phyloP scores from a whole-genome alignment of 2,797 vertebrate species.

The Apodemus agrarius region DNA sequence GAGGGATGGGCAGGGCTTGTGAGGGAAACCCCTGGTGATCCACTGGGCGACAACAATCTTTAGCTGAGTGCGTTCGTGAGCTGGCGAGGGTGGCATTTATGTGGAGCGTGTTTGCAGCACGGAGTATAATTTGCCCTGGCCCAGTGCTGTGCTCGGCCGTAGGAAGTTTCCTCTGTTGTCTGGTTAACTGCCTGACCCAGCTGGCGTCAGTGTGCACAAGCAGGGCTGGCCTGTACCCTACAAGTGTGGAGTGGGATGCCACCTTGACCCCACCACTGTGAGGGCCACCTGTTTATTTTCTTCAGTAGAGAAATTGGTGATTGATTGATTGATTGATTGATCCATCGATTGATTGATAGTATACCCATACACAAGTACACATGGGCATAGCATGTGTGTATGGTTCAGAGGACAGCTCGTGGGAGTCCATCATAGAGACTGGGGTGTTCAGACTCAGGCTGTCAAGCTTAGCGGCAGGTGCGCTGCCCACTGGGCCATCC shows the following conservation, averaged over 20 bases:
- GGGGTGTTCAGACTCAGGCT: background rate
- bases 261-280: background rate
- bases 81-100: background rate
- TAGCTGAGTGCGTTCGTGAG: background rate
- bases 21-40: background rate
- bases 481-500: background rate
- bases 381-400: background rate
- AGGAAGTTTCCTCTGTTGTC: background rate
- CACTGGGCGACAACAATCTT: background rate
- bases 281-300: background rate
- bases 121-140: too few species aligned
- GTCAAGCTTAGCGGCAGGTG: background rate
- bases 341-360: background rate
- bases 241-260: background rate
- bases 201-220: background rate
- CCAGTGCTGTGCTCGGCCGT: background rate
- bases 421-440: background rate
- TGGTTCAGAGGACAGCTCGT: background rate
- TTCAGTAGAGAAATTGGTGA: background rate
- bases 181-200: background rate
- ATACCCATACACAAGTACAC: background rate
- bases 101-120: background rate
- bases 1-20: background rate
- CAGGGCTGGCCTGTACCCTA: background rate
- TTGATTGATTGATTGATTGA: background rate